A percentile compares a stretch with the other conserved stretches of the same genome.
Conservation (phyloP, 2,797 vertebrate genomes). For the Epinephelus awoara region DNA sequence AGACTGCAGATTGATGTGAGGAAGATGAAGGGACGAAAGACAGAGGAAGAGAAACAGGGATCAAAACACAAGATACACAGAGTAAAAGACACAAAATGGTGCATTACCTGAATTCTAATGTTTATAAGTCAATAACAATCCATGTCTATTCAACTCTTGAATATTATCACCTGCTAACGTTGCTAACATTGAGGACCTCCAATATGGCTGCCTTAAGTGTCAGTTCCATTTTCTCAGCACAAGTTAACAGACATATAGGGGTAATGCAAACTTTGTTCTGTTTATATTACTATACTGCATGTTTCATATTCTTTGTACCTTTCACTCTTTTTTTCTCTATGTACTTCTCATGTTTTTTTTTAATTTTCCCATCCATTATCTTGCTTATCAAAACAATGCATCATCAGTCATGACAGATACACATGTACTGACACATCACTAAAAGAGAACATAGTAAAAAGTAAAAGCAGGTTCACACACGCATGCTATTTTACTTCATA, state of each 20-base stretch:
- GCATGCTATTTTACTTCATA: constrained; percentile 11
- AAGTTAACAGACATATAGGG: too few species aligned
- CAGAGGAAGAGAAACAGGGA: background rate
- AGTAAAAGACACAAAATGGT: too few species aligned
- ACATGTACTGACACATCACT: background rate
- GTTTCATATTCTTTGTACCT: background rate
- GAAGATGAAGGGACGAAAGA: background rate
- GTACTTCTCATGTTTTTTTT: background rate
- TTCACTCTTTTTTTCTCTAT: background rate
- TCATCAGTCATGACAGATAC: background rate
- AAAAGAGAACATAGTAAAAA: background rate
- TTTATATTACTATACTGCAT: too few species aligned
- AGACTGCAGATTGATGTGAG: constrained; percentile 19
- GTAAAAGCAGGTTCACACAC: background rate
- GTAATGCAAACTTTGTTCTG: too few species aligned
- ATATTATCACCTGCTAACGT: too few species aligned
- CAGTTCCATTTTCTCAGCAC: too few species aligned
- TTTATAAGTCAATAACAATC: too few species aligned
- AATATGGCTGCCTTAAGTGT: too few species aligned
- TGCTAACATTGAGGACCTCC: too few species aligned
- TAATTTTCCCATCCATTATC: background rate
- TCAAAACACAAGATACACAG: too few species aligned
- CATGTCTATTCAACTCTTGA: too few species aligned
- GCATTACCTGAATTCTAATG: too few species aligned
- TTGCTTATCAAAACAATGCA: background rate